Evolutionary conservation across 2,888 invertebrate genomes (phyloP).

Genomic region (Stenodema calcarata): DNA sequence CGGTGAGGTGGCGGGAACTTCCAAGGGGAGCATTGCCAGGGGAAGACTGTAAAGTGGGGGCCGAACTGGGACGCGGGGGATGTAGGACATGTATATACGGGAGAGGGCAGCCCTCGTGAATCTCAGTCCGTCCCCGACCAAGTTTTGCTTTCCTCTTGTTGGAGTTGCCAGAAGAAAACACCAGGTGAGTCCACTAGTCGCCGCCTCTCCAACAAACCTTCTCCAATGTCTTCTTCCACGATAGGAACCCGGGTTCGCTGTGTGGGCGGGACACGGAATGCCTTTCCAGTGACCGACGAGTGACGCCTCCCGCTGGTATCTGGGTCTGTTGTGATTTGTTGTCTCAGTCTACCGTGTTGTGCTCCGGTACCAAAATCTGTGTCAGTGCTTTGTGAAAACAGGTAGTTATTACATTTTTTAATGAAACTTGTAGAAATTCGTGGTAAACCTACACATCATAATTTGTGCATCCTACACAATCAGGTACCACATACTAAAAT

Average conservation of each 20-base stretch:
- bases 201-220: slow-evolving; percentile 20
- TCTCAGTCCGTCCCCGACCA: slow-evolving; percentile 29
- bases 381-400: slow-evolving; percentile 8
- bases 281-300: slow-evolving; percentile 11
- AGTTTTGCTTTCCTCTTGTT: slow-evolving; percentile 17
- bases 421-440: neutral
- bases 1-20: neutral
- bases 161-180: slow-evolving; percentile 7
- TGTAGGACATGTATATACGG: slow-evolving; percentile 46
- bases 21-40: neutral
- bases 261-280: neutral
- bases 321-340: neutral
- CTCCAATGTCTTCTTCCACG: neutral
- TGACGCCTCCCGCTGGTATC: neutral
- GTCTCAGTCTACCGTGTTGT: neutral
- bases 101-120: slow-evolving; percentile 27
- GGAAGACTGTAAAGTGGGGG: neutral
- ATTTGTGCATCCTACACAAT: neutral
- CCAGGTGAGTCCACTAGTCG: slow-evolving; percentile 23
- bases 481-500: neutral
- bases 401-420: neutral
- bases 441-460: neutral
- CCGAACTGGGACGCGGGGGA: slow-evolving; percentile 42
- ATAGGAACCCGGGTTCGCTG: neutral
- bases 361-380: neutral